phyloP scores from a whole-genome alignment of 53 echinoderm and acorn worm genomes.

The Actinopyga echinites region DNA sequence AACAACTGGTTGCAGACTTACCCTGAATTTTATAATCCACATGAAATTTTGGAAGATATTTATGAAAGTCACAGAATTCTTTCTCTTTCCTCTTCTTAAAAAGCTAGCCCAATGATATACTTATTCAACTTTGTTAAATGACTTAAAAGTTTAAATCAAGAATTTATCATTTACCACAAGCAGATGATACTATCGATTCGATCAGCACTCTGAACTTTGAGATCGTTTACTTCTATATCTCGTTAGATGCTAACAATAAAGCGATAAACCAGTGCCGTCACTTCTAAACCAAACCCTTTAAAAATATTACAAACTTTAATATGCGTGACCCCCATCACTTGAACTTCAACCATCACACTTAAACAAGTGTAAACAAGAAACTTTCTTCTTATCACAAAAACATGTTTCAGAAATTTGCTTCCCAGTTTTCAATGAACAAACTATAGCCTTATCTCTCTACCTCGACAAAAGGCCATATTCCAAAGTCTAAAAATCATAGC shows the following conservation, averaged over 20 bases:
- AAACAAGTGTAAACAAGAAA: neutral
- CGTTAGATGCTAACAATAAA: neutral
- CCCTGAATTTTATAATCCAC: too few species aligned
- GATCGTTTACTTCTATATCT: constrained; percentile 16
- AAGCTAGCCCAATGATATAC: too few species aligned
- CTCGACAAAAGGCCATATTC: constrained; percentile 11
- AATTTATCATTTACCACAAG: too few species aligned
- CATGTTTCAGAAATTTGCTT: constrained; percentile 30
- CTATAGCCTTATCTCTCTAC: neutral
- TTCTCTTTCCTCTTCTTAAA: too few species aligned
- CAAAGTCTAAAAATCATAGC: constrained; percentile 31
- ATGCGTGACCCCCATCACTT: constrained; percentile 16
- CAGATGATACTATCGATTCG: neutral
- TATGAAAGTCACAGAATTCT: too few species aligned
- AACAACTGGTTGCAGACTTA: too few species aligned
- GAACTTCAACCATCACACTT: constrained; percentile 26
- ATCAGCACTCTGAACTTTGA: constrained; percentile 16
- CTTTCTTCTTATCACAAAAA: constrained; percentile 24
- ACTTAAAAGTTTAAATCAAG: too few species aligned
- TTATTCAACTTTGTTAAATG: too few species aligned
- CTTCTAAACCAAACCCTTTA: neutral
- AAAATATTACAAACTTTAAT: neutral
- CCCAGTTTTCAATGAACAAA: constrained; percentile 15
- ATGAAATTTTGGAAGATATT: too few species aligned
- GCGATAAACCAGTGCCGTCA: neutral